Evolutionary conservation across 2,797 vertebrate genomes (phyloP).

Genomic region (Hyperoplus immaculatus): DNA sequence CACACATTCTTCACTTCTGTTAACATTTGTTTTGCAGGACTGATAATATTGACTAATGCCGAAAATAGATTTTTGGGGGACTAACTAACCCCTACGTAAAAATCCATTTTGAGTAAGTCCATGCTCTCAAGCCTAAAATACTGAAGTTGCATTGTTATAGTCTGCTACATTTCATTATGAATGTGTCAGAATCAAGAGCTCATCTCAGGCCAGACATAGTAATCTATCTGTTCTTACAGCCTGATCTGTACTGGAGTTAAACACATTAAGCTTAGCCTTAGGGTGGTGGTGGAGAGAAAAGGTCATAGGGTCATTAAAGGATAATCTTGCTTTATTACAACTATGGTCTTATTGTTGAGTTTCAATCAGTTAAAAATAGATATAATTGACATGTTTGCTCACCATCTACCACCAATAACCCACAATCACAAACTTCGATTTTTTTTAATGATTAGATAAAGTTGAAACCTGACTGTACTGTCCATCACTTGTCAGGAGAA

Average conservation of each 20-base stretch:
- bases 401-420: no score
- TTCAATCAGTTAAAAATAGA: no score
- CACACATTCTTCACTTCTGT: neutral
- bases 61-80: neutral
- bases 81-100: no score
- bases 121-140: neutral
- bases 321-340: neutral
- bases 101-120: neutral
- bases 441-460: no score
- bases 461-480: no score
- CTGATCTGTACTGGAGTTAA: neutral
- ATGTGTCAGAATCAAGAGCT: neutral
- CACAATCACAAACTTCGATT: no score
- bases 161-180: neutral
- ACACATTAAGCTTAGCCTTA: neutral
- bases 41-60: neutral
- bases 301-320: conserved; percentile 5
- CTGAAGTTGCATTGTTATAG: neutral
- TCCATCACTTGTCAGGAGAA: no score
- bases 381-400: no score
- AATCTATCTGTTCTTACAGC: neutral
- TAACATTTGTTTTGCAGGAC: neutral
- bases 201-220: neutral
- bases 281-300: neutral
- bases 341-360: neutral